Percentiles rank a stretch among this genome's conserved stretches.
Evolutionary conservation across 2,113 vertebrate genomes (phyloP).

Genomic region (Lathamus discolor): DNA sequence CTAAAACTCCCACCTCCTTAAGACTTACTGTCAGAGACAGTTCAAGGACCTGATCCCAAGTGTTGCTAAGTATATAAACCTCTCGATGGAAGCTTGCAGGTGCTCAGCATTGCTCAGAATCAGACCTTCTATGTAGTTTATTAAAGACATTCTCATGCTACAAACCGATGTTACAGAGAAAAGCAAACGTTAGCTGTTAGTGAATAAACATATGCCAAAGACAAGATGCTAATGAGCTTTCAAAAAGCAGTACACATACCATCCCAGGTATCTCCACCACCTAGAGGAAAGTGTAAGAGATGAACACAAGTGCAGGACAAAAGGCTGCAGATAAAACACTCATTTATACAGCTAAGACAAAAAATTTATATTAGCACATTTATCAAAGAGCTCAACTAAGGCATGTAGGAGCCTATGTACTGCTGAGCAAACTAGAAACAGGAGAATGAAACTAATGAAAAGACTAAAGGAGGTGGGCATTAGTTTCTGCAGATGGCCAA

Average conservation of each 20-base stretch:
- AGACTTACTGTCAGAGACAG: background rate
- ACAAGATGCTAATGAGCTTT: slow-evolving; percentile 51
- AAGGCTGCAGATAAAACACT: slow-evolving; percentile 59
- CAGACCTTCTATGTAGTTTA: slow-evolving; percentile 65
- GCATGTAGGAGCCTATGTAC: background rate
- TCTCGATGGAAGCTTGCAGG: slow-evolving; percentile 7
- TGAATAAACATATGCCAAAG: slow-evolving; percentile 57
- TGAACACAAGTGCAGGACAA: slow-evolving; percentile 61
- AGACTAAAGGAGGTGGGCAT: slow-evolving; percentile 13
- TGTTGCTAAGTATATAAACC: background rate
- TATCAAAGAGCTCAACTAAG: background rate
- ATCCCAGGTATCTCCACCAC: slow-evolving; percentile 91
- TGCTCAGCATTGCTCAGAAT: slow-evolving; percentile 61
- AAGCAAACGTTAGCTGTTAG: slow-evolving; percentile 71
- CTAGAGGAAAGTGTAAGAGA: slow-evolving; percentile 76
- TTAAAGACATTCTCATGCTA: slow-evolving; percentile 76
- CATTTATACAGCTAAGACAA: background rate
- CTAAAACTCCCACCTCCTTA: background rate
- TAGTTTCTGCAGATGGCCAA: background rate
- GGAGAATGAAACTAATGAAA: background rate
- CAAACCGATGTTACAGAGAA: slow-evolving; percentile 69
- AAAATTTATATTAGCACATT: background rate
- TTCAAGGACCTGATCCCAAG: slow-evolving; percentile 10
- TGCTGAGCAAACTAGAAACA: background rate
- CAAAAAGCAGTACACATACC: slow-evolving; percentile 81